Evolutionary conservation across 1,140 invertebrate genomes (phyloP), one percentile per base, ranked within the genome.

Genomic region (Lucilia sericata): DNA sequence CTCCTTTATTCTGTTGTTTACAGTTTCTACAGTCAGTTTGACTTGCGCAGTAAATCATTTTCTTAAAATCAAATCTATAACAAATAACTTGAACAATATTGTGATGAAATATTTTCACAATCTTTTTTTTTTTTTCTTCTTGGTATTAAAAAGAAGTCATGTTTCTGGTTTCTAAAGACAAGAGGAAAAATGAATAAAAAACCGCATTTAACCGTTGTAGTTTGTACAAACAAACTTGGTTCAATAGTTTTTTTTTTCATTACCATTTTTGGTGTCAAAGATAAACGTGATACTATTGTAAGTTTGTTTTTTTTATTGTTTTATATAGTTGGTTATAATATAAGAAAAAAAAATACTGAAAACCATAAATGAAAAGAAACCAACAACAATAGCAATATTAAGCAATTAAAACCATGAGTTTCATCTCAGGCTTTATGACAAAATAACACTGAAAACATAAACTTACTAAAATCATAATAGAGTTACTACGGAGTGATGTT

Each of bases 211-310:
- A 70, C 65, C 65, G 65, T 70, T 70, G 65, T 70, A 17, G 55
- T 17, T 60, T 60, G 42, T 42, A 8, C 42, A 10, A 2, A 2
- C 7, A 42, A 42, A 42, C 42, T 30, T 30, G 25, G 42, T 42
- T 42, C 42, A 42, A 17, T 65, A n/a, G 7, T 65, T 65, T 70
- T 10, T 70, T 19, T 70, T 70, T 70, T 70, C 65, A 70, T 70
- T 70, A 70, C 65, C 65, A 70, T 70, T 70, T 70, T 70, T 70
- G 65, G 65, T 70, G 65, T 70, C 65, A 70, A 70, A 70, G 65
- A 70, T 70, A 70, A 70, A 70, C 65, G 65, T 70, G 65, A 70
- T 70, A 70, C 65, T 70, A 70, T 70, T 70, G n/a, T 70, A 70
- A 70, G 55, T n/a, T n/a, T 25, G 19, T 70, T 70, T 42, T 60